Conservation (phyloP, 2,113 vertebrate species). For the Ancistrus triradiatus region DNA sequence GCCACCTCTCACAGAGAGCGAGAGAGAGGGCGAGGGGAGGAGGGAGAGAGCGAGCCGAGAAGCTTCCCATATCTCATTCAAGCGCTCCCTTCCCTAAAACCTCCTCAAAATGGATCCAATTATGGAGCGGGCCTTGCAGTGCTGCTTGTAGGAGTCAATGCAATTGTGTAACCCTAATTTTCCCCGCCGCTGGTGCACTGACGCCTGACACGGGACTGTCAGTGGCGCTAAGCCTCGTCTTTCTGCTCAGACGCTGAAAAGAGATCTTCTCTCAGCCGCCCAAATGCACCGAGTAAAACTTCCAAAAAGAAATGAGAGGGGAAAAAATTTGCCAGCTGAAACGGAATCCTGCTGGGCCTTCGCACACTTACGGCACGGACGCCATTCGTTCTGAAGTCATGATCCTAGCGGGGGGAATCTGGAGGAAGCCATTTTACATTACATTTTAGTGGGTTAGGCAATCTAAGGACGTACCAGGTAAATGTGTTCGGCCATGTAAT, state of each 20-base stretch:
- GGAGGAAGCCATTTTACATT: no score
- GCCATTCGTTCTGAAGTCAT: no score
- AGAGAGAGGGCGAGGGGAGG: constrained; percentile 33
- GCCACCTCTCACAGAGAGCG: constrained; percentile 28
- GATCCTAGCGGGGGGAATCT: no score
- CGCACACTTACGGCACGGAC: no score
- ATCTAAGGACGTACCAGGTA: no score
- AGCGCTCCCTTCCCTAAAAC: constrained; percentile 57
- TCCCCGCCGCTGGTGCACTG: constrained; percentile 52
- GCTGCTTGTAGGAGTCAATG: constrained; percentile 55
- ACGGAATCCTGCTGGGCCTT: constrained; percentile 36
- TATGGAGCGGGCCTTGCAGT: constrained; percentile 55
- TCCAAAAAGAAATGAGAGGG: constrained; percentile 44
- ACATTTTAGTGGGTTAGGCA: no score
- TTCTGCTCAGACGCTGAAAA: constrained; percentile 56
- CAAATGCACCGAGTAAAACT: constrained; percentile 59
- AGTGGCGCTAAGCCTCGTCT: constrained; percentile 60
- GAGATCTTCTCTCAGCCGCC: constrained; percentile 60
- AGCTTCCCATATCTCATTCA: constrained; percentile 52
- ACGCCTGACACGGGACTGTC: constrained; percentile 62
- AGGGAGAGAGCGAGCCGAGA: constrained; percentile 20
- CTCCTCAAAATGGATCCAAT: constrained; percentile 63
- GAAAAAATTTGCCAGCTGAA: constrained; percentile 56
- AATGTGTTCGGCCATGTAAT: no score
- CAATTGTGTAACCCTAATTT: constrained; percentile 70